Percentiles rank a stretch among this genome's conserved stretches.
These are phyloP conservation scores for Tolypeutes matacus DNA, from an alignment of 2,797 vertebrate genomes.

Conservation along the genomic window DNA sequence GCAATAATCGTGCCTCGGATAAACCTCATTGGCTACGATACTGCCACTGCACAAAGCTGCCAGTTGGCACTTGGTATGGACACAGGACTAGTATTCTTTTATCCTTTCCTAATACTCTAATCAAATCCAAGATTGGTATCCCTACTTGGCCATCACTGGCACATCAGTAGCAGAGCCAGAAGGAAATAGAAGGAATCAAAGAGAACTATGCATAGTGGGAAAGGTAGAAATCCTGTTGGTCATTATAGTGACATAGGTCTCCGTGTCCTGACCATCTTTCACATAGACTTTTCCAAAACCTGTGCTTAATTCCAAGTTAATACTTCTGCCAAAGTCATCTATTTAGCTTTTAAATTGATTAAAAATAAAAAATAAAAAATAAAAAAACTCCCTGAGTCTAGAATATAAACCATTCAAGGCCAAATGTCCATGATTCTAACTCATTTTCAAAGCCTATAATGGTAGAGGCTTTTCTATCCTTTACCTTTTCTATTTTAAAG, in stretches of 20 bases:
- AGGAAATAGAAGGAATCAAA: background rate
- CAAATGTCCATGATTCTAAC: background rate
- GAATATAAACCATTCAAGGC: constrained; percentile 49
- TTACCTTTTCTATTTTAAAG: constrained; percentile 17
- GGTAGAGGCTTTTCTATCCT: background rate
- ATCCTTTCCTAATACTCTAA: constrained; percentile 42
- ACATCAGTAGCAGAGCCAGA: background rate
- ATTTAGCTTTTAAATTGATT: constrained; percentile 46
- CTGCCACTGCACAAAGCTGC: too few relatives aligned
- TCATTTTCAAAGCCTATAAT: constrained; percentile 25
- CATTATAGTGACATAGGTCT: background rate
- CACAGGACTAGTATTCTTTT: constrained; percentile 10
- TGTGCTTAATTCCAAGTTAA: constrained; percentile 52
- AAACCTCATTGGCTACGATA: too few relatives aligned
- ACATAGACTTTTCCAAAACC: constrained; percentile 61
- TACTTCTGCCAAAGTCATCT: constrained; percentile 56
- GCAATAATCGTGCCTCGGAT: too few relatives aligned
- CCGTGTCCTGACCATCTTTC: constrained; percentile 14
- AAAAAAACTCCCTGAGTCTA: background rate
- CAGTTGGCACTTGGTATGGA: too few relatives aligned
- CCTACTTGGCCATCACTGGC: background rate
- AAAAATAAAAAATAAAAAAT: too few relatives aligned
- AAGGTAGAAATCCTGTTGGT: background rate
- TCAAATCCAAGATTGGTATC: background rate
- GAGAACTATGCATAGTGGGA: background rate